phyloP scores from a whole-genome alignment of 2,888 invertebrate genomes.

The Thumatha senex region DNA sequence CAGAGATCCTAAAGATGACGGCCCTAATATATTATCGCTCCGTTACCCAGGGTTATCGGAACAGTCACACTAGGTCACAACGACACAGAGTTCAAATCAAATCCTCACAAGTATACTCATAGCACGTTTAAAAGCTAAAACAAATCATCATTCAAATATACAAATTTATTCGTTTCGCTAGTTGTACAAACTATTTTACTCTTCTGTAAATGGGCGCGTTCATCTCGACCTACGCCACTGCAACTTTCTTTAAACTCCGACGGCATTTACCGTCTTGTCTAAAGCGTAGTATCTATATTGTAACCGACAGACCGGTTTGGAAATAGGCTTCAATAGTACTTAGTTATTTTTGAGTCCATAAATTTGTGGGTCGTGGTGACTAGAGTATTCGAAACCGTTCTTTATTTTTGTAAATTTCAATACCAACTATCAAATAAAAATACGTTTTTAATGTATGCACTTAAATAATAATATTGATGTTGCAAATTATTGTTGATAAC shows the following conservation, averaged over 20 bases:
- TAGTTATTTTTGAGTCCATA: conserved; percentile 5
- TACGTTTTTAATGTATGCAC: too few species aligned
- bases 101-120: too few species aligned
- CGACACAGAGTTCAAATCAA: too few species aligned
- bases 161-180: conserved; percentile 32
- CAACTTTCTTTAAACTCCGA: conserved; percentile 67
- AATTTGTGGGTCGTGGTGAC: neutral
- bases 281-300: conserved; percentile 47
- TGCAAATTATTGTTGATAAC: too few species aligned
- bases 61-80: too few species aligned
- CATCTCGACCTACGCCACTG: conserved; percentile 71
- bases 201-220: conserved; percentile 41
- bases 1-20: too few species aligned
- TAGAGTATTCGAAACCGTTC: neutral
- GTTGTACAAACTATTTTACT: conserved; percentile 39
- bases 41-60: too few species aligned
- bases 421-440: too few species aligned
- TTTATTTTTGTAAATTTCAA: too few species aligned
- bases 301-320: conserved; percentile 47
- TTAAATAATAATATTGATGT: too few species aligned
- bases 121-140: neutral
- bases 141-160: conserved; percentile 20
- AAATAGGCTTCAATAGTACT: conserved; percentile 27
- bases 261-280: conserved; percentile 25
- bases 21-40: too few species aligned